phyloP scores from a whole-genome alignment of 2,797 vertebrate species.

The Enteromius unitaeniatus region DNA sequence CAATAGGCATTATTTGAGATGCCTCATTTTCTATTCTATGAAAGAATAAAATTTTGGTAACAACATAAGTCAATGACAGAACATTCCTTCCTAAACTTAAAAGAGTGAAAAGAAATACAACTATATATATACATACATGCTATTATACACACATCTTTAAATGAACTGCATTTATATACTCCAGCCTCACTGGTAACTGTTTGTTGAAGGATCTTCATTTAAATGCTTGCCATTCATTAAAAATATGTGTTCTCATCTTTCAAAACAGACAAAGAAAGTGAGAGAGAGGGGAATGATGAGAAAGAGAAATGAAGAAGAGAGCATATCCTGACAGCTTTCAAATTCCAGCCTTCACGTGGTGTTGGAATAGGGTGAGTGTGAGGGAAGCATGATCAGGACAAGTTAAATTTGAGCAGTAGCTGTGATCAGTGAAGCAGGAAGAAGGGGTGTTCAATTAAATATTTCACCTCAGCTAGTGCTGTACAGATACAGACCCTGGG shows the following conservation, averaged over 20 bases:
- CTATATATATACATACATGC: too few species aligned
- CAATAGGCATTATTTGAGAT: too few species aligned
- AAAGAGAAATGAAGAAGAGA: slow-evolving; percentile 51
- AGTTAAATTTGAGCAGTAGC: slow-evolving; percentile 73
- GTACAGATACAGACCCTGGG: slow-evolving; percentile 64
- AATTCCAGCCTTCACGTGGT: slow-evolving; percentile 60
- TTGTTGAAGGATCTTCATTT: neutral
- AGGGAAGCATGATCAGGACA: slow-evolving; percentile 63
- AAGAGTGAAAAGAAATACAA: too few species aligned
- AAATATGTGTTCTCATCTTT: slow-evolving; percentile 44
- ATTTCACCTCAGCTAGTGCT: slow-evolving; percentile 73
- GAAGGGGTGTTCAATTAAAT: slow-evolving; percentile 77
- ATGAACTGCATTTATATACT: neutral
- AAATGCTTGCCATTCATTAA: slow-evolving; percentile 29
- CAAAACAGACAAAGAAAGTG: slow-evolving; percentile 34
- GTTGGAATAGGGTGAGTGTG: slow-evolving; percentile 58
- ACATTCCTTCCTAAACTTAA: too few species aligned
- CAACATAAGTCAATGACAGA: too few species aligned
- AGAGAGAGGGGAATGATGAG: slow-evolving; percentile 3
- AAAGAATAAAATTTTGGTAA: too few species aligned
- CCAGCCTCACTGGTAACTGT: neutral
- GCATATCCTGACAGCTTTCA: slow-evolving; percentile 62
- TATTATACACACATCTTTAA: neutral
- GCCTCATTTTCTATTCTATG: too few species aligned
- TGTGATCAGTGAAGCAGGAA: slow-evolving; percentile 74